phyloP scores from a whole-genome alignment of 1,140 invertebrate genomes.

The Lepidurus apus region DNA sequence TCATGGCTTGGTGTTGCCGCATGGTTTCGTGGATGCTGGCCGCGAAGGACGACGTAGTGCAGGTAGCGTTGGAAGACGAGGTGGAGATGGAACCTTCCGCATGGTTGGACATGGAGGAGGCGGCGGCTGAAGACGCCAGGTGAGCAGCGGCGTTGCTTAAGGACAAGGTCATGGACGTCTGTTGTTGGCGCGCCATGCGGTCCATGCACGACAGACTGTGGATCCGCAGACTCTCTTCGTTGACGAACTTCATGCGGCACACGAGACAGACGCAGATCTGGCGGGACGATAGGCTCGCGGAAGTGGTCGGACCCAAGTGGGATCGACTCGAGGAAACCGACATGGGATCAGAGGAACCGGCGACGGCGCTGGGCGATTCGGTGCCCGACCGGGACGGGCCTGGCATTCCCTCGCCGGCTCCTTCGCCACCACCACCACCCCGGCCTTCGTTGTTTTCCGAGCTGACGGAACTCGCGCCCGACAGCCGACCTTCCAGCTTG shows the following conservation, averaged over 20 bases:
- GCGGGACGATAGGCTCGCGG: conserved; percentile 8
- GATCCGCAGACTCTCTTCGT: conserved; percentile 32
- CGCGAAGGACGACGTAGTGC: neutral
- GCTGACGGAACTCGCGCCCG: conserved; percentile 23
- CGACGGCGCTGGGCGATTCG: conserved; percentile 21
- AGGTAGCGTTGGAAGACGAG: conserved; percentile 14
- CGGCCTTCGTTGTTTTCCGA: conserved; percentile 24
- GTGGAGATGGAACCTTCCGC: neutral
- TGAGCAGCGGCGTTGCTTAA: neutral
- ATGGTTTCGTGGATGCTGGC: conserved; percentile 23
- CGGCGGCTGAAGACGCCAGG: neutral
- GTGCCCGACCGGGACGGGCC: neutral
- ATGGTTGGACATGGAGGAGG: conserved; percentile 1
- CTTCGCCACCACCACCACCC: neutral
- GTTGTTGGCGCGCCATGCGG: conserved; percentile 7
- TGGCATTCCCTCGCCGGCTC: neutral
- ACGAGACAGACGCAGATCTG: conserved; percentile 30
- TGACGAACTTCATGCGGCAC: conserved; percentile 30
- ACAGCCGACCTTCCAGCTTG: conserved; percentile 22
- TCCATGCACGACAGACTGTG: conserved; percentile 29
- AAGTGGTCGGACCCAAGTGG: conserved; percentile 11
- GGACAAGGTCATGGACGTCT: neutral
- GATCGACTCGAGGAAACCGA: neutral
- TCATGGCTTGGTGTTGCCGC: conserved; percentile 26
- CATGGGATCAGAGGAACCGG: neutral